Conservation (phyloP, 2,113 vertebrate species). For the Antechinus flavipes region DNA sequence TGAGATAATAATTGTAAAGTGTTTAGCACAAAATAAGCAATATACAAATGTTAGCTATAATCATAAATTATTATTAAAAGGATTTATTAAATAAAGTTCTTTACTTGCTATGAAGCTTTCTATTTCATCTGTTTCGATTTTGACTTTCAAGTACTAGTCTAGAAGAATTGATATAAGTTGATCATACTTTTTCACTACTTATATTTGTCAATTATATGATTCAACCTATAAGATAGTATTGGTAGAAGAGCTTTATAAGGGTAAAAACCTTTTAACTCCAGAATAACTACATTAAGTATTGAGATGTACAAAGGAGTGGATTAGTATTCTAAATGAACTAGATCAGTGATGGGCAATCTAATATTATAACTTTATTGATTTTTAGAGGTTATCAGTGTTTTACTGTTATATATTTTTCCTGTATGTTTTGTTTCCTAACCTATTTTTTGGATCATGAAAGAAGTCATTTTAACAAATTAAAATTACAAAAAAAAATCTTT, state of each 20-base stretch:
- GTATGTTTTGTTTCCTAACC: background rate
- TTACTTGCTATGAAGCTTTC: background rate
- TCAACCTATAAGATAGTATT: background rate
- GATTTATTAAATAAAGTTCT: background rate
- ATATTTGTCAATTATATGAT: background rate
- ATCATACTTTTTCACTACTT: background rate
- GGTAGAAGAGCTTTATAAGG: background rate
- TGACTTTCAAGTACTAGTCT: background rate
- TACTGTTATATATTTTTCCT: background rate
- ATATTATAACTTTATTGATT: background rate
- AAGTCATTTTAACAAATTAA: conserved; percentile 42
- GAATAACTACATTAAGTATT: background rate
- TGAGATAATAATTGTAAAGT: background rate
- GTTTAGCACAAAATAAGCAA: background rate
- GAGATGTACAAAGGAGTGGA: background rate
- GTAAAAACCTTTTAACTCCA: background rate
- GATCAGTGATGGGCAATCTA: too few species aligned
- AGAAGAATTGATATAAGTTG: background rate
- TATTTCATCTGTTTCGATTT: background rate
- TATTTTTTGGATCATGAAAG: background rate
- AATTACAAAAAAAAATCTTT: conserved; percentile 28
- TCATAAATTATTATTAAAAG: background rate
- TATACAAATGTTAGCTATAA: background rate
- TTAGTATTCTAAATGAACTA: too few species aligned
- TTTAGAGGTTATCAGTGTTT: background rate